Conservation (phyloP, 2,113 vertebrate genomes). For the Cebidichthys violaceus region DNA sequence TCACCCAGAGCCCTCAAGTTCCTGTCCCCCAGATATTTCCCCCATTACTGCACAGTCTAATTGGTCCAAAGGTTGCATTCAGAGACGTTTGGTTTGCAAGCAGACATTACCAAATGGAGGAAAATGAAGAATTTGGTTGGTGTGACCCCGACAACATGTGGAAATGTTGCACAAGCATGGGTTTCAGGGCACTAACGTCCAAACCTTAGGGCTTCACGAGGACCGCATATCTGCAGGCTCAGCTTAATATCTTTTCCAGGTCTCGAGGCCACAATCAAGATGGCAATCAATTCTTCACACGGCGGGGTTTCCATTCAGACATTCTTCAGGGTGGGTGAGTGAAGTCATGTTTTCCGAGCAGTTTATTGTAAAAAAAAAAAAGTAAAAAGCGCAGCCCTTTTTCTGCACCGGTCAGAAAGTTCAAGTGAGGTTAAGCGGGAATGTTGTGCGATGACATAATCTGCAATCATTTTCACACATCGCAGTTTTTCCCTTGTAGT, state of each 20-base stretch:
- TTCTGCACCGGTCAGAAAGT: constrained; percentile 47
- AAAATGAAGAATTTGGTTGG: constrained; percentile 63
- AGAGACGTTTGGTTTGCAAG: constrained; percentile 60
- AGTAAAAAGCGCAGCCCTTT: constrained; percentile 44
- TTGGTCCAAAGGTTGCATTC: constrained; percentile 55
- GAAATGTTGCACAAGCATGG: constrained; percentile 65
- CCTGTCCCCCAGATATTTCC: constrained; percentile 11
- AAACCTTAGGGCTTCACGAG: constrained; percentile 61
- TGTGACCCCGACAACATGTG: constrained; percentile 59
- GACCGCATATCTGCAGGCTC: constrained; percentile 69
- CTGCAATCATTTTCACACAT: constrained; percentile 3
- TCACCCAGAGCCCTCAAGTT: constrained; percentile 6
- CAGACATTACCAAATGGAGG: constrained; percentile 74
- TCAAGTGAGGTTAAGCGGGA: constrained; percentile 32
- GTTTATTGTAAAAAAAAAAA: constrained; percentile 52
- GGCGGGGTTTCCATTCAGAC: constrained; percentile 62
- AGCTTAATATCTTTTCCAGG: constrained; percentile 73
- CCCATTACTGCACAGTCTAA: constrained; percentile 27
- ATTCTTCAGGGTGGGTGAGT: constrained; percentile 52
- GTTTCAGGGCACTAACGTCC: constrained; percentile 56
- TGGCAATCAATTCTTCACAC: constrained; percentile 53
- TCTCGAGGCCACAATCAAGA: constrained; percentile 68
- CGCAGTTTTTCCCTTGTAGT: constrained; percentile 20
- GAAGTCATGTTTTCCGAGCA: constrained; percentile 67
- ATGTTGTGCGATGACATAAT: constrained; percentile 30